These are phyloP conservation scores for Agelaius tricolor DNA, from an alignment of 2,113 vertebrate species.

Conservation along the genomic window DNA sequence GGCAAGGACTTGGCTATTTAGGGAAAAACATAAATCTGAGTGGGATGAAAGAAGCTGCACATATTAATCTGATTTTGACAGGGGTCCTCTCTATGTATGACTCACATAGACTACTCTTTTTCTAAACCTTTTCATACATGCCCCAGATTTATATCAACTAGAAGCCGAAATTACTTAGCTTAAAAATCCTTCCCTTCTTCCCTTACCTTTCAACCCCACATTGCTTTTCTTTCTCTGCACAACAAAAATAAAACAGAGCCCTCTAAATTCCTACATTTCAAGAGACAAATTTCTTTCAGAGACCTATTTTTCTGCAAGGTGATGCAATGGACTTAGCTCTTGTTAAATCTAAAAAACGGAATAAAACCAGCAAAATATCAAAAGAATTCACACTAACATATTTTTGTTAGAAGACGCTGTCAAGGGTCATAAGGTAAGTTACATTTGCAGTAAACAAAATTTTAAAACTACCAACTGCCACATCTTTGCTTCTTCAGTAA, in stretches of 20 bases:
- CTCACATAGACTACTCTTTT: not conserved
- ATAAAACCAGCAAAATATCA: not conserved
- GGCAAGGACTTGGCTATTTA: not conserved
- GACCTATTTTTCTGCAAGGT: not conserved
- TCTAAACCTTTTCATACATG: not conserved
- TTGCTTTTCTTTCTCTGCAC: not conserved
- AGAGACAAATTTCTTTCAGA: not conserved
- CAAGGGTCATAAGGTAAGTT: not conserved
- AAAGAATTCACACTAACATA: not conserved
- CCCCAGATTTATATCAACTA: not conserved
- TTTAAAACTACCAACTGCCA: not conserved
- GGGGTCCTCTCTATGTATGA: not conserved
- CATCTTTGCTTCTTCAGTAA: not conserved
- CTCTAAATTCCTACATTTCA: not conserved
- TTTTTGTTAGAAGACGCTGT: not conserved
- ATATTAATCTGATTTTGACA: not conserved
- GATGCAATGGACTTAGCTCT: not conserved
- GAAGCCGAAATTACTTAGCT: not conserved
- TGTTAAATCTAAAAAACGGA: not conserved
- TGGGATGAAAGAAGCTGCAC: not conserved
- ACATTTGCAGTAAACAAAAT: not conserved
- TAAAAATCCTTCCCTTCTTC: not conserved
- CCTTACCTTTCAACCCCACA: not conserved
- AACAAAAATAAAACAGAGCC: not conserved
- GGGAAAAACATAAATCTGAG: not conserved